phyloP scores from a whole-genome alignment of 1,140 invertebrate genomes.

The Conopomorpha cramerella region DNA sequence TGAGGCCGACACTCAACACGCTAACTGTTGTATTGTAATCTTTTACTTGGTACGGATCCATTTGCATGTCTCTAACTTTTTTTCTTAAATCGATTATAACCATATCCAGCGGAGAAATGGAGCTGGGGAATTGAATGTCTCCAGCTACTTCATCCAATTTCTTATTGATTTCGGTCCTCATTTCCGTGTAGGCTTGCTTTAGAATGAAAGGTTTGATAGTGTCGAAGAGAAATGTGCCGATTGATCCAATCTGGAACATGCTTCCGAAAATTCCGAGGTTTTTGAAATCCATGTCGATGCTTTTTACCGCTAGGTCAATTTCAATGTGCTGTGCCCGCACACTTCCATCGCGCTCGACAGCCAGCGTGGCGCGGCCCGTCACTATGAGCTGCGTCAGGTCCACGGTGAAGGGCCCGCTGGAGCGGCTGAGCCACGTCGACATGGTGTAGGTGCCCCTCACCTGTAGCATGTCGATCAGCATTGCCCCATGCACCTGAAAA shows the following conservation, averaged over 20 bases:
- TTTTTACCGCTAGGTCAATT: slow-evolving; percentile 78
- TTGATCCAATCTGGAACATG: slow-evolving; percentile 79
- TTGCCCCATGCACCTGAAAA: slow-evolving; percentile 66
- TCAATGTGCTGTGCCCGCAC: slow-evolving; percentile 76
- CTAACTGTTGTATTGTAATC: slow-evolving; percentile 74
- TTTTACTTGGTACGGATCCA: slow-evolving; percentile 73
- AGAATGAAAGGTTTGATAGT: slow-evolving; percentile 83
- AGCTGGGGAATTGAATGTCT: slow-evolving; percentile 78
- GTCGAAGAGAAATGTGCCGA: slow-evolving; percentile 81
- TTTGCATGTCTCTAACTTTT: slow-evolving; percentile 69
- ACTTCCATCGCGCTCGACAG: slow-evolving; percentile 73
- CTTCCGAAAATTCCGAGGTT: slow-evolving; percentile 76
- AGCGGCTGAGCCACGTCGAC: slow-evolving; percentile 69
- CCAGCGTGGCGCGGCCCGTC: slow-evolving; percentile 67
- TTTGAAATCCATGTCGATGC: slow-evolving; percentile 79
- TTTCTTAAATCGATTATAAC: slow-evolving; percentile 73
- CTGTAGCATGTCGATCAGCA: slow-evolving; percentile 70
- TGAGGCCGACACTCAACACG: slow-evolving; percentile 68
- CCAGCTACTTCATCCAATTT: slow-evolving; percentile 70
- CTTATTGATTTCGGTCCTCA: slow-evolving; percentile 67
- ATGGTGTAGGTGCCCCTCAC: slow-evolving; percentile 79
- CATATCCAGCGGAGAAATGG: slow-evolving; percentile 83
- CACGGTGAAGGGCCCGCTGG: slow-evolving; percentile 77
- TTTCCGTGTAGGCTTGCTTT: slow-evolving; percentile 72
- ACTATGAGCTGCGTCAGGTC: slow-evolving; percentile 72